Evolutionary conservation across 2,888 invertebrate genomes (phyloP).

Genomic region (Calliopum simillimum): DNA sequence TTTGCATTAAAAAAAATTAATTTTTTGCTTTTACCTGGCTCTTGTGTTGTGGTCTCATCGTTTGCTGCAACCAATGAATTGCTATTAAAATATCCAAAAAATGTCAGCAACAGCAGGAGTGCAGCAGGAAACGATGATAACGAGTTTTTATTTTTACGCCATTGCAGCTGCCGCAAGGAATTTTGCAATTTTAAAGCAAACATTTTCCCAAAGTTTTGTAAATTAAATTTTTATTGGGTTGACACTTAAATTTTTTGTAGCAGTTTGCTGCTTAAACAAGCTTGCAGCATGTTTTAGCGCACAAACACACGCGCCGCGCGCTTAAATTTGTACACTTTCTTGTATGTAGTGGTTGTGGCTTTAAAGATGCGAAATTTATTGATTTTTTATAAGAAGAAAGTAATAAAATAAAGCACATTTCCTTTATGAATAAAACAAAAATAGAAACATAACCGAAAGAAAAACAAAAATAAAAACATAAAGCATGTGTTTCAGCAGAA

Average conservation of each 20-base stretch:
- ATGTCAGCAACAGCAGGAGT: slow-evolving; percentile 57
- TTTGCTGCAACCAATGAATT: slow-evolving; percentile 53
- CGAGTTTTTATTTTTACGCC: no score
- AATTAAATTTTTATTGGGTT: neutral
- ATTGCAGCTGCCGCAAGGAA: slow-evolving; percentile 55
- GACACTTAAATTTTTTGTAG: neutral
- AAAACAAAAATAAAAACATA: neutral
- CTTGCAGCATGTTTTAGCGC: no score
- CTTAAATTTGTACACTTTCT: no score
- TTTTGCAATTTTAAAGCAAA: slow-evolving; percentile 39
- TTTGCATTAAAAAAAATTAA: neutral
- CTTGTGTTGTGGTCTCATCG: slow-evolving; percentile 58
- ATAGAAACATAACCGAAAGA: neutral
- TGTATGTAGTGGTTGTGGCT: no score
- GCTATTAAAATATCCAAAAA: slow-evolving; percentile 57
- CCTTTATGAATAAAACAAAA: no score
- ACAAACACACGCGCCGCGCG: no score
- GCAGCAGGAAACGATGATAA: slow-evolving; percentile 54
- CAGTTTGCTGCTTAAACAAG: no score
- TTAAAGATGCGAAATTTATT: no score
- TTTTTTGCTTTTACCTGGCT: slow-evolving; percentile 58
- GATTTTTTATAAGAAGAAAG: no score
- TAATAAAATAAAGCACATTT: no score
- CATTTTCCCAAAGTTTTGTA: slow-evolving; percentile 28
- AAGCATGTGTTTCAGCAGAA: no score